These are phyloP conservation scores for Amyelois transitella DNA, from an alignment of 1,140 invertebrate species.

Conservation along the genomic window DNA sequence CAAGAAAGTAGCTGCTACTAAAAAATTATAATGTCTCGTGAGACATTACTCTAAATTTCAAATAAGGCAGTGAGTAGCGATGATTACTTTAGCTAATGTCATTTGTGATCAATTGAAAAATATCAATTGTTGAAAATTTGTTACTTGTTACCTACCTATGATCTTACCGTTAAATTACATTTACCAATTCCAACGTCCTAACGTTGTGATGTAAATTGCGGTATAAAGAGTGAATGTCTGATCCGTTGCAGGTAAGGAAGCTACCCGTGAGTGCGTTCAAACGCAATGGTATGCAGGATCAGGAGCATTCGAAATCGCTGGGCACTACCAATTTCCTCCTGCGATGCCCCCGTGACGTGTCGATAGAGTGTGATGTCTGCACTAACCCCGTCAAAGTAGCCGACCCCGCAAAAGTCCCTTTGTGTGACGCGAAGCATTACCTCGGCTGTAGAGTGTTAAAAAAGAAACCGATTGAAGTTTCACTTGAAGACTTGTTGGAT, in stretches of 20 bases:
- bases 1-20: conserved; percentile 46
- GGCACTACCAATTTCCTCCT: conserved; percentile 52
- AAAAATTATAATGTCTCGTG: conserved; percentile 31
- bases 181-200: too few species aligned
- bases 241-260: conserved; percentile 55
- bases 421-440: conserved; percentile 15
- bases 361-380: conserved; percentile 42
- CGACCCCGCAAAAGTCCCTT: conserved; percentile 50
- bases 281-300: conserved; percentile 63
- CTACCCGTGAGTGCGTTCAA: conserved; percentile 60
- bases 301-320: conserved; percentile 52
- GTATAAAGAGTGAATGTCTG: conserved; percentile 36
- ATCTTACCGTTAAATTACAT: too few species aligned
- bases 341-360: conserved; percentile 46
- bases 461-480: conserved; percentile 51
- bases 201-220: not conserved
- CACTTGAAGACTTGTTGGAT: conserved; percentile 50
- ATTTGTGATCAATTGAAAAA: not conserved
- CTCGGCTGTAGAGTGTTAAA: conserved; percentile 29
- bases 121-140: not conserved
- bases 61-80: not conserved
- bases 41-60: not conserved
- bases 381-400: conserved; percentile 33
- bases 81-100: not conserved
- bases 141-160: too few species aligned